Evolutionary conservation across 2,888 invertebrate genomes (phyloP), one percentile per base, ranked within the genome.

Genomic region (Aphodius sticticus): DNA sequence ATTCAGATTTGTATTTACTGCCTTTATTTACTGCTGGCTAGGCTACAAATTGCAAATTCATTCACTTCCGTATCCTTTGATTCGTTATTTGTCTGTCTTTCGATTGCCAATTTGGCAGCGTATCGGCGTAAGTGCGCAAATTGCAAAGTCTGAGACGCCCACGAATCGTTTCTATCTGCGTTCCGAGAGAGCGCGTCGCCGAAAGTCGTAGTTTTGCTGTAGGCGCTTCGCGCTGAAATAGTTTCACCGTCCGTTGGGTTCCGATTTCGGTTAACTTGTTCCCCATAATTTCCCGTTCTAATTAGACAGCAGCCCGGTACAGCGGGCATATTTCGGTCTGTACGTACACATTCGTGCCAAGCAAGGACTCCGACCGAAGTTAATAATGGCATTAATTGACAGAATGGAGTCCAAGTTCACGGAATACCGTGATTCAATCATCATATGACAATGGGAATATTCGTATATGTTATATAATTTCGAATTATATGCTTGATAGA

Each of bases 211-310:
- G 53, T 53, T 12, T 53, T 5, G 53, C 12, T 9, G 9, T 2
- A 53, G 53, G 12, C 53, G 53, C 53, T 53, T 7, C 12, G 12
- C 53, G 53, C 53, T 53, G 53, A 1, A 53, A 12, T 53, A 53
- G 53, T 26, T 26, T 53, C 53, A 53, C 4, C 7, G 53, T 0
- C 53, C 12, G 12, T 53, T 53, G 53, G 1, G 12, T 53, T 53
- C 53, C 53, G 53, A 53, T 53, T 53, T 53, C 53, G 53, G 53
- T 53, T 53, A 53, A 53, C 53, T 53, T 53, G 53, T 53, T 53
- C 9, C 2, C 53, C 53, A 5, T 53, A 53, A 53, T 53, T 53
- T 53, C 53, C 53, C 7, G 53, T 5, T 53, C 53, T 53, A 53
- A 53, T 53, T 53, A 53, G 53, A n/a, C 26, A 26, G 1, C 12